phyloP scores from a whole-genome alignment of 2,888 invertebrate species.

The Neoaliturus tenellus region DNA sequence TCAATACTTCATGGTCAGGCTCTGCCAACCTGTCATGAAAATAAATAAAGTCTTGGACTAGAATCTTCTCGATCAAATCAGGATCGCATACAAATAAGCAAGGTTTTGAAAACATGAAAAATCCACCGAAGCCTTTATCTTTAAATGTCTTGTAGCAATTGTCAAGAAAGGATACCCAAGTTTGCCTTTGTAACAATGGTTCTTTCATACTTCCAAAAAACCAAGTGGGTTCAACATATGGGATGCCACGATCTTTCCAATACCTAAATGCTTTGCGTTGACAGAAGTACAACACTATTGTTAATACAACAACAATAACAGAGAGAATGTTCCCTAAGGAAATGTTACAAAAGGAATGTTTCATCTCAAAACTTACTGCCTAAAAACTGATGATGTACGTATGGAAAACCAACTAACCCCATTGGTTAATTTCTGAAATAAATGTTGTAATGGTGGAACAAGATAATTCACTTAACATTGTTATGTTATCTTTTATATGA shows the following conservation, averaged over 20 bases:
- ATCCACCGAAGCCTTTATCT: constrained; percentile 11
- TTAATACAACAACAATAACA: not conserved
- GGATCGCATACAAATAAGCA: constrained; percentile 4
- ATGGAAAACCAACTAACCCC: too few relatives aligned
- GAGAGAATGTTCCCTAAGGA: not conserved
- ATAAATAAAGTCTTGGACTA: constrained; percentile 27
- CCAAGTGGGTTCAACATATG: constrained; percentile 2
- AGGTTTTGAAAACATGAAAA: constrained; percentile 16
- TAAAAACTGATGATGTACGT: too few relatives aligned
- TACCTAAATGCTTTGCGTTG: not conserved
- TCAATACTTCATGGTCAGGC: not conserved
- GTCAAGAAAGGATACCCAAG: not conserved
- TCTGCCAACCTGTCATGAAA: constrained; percentile 8
- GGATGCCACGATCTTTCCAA: constrained; percentile 16
- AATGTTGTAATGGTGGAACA: too few relatives aligned
- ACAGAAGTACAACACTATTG: not conserved
- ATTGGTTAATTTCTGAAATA: too few relatives aligned
- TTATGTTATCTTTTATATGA: too few relatives aligned
- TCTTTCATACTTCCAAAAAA: constrained; percentile 23
- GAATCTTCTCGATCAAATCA: constrained; percentile 18
- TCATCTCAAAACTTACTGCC: too few relatives aligned
- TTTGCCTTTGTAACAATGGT: not conserved
- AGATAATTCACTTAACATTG: too few relatives aligned
- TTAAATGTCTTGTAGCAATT: not conserved
- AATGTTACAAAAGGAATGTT: too few relatives aligned